Conservation (phyloP, 2,888 invertebrate genomes). For the Mythimna loreyi region DNA sequence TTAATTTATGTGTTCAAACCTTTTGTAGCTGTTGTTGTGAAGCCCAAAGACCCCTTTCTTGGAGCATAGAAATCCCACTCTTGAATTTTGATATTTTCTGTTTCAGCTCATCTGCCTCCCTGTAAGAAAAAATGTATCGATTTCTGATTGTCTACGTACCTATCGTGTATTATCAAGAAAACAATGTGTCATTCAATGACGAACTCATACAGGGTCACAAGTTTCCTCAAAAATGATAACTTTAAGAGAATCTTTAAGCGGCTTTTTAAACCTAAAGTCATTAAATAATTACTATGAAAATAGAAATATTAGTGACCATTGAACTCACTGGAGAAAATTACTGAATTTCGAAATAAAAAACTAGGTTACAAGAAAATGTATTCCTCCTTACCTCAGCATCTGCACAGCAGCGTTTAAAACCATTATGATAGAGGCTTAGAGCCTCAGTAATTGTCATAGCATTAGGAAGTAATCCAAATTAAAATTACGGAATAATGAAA, state of each 20-base stretch:
- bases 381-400: conserved; percentile 92
- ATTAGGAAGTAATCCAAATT: conserved; percentile 81
- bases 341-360: conserved; percentile 51
- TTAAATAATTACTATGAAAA: conserved; percentile 1
- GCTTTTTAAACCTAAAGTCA: neutral
- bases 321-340: conserved; percentile 32
- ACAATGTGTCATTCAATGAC: conserved; percentile 55
- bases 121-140: conserved; percentile 68
- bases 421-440: conserved; percentile 91
- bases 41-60: conserved; percentile 85
- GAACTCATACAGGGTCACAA: conserved; percentile 33
- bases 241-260: neutral
- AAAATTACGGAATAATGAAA: conserved; percentile 75
- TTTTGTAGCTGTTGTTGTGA: conserved; percentile 88
- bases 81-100: conserved; percentile 92
- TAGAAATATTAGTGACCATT: conserved; percentile 23
- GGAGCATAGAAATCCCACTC: conserved; percentile 89
- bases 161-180: conserved; percentile 2
- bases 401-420: conserved; percentile 94
- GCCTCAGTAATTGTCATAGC: conserved; percentile 88
- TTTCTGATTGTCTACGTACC: conserved; percentile 1
- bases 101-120: conserved; percentile 94
- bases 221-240: neutral
- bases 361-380: conserved; percentile 55
- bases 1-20: conserved; percentile 66